Base-by-base conservation (phyloP, 1,140 invertebrate genomes). In the Doryteuthis pealeii region DNA sequence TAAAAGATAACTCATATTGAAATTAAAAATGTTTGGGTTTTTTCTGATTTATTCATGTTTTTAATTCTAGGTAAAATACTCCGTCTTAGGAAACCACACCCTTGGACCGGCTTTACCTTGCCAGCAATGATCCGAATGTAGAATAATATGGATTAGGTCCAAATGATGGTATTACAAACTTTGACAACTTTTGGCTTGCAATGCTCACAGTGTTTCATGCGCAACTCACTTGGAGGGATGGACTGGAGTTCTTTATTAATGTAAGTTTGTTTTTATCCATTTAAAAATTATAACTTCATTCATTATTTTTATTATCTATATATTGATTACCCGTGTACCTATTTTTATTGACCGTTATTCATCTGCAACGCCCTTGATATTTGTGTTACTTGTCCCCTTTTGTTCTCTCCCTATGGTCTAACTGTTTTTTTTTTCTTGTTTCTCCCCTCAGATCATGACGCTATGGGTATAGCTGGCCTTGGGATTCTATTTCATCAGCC, bases 171-270 rank as follows among this genome's bases (percentile, higher is more conserved):
- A 99, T 99, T 81, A 99, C 97, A 49, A 99, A 99, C 90, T 99
- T 99, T 87, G 98, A 99, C 88, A 99, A 99, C 90, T 98, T 99
- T 88, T 97, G 97, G 72, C 91, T 99, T 32, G 95, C 97, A 73
- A 99, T 99, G 97, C 91, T 99, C 78, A 99, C 98, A 26, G 98
- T 99, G 70, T 99, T 99, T 89, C 97, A 99, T n/a, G 87, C 99
- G 98, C 82, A 93, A n/a, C n/a, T 99, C 78, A 99, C 97, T n/a
- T 99, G 71, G 98, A 99, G 90, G 97, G 97, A 12, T 99, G 97
- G 97, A 99, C 97, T 30, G 94, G 96, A 85, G 94, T 99, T 14
- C 91, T 99, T 87, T 99, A 99, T 88, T n/a, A 91, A 93, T 90
- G 96, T 98, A 90, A 92, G 91, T 83, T 5, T 3, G 3, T 40